These are phyloP conservation scores for Danaus plexippus DNA, from an alignment of 1,140 invertebrate species.

Conservation along the genomic window DNA sequence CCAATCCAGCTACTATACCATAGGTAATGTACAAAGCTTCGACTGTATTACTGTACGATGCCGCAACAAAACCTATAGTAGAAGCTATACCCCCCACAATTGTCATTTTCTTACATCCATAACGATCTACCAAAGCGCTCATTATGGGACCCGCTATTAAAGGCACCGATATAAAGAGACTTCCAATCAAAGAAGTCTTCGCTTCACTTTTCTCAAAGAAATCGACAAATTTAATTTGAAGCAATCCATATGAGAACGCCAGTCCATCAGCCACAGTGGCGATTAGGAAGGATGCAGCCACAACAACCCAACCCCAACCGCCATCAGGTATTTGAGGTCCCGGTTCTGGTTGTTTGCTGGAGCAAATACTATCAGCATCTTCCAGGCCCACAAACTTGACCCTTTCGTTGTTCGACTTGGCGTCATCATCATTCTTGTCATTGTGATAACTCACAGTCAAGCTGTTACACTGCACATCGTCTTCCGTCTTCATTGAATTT, in stretches of 20 bases:
- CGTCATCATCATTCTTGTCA: constrained; percentile 46
- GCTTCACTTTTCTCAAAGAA: constrained; percentile 86
- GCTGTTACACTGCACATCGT: constrained; percentile 32
- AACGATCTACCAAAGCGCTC: constrained; percentile 89
- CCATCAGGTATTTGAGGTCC: constrained; percentile 78
- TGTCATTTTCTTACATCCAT: constrained; percentile 88
- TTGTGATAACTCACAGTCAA: constrained; percentile 51
- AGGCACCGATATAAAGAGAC: constrained; percentile 90
- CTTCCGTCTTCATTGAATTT: constrained; percentile 56
- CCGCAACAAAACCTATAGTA: constrained; percentile 84
- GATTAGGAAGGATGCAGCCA: constrained; percentile 85
- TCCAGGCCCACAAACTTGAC: constrained; percentile 69
- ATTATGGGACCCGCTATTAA: constrained; percentile 89
- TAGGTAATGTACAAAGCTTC: constrained; percentile 87
- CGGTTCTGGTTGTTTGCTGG: constrained; percentile 54
- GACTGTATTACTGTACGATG: constrained; percentile 80
- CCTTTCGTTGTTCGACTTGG: constrained; percentile 58
- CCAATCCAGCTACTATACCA: constrained; percentile 88
- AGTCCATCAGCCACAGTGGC: constrained; percentile 94
- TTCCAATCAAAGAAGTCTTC: constrained; percentile 89
- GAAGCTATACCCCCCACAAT: constrained; percentile 85
- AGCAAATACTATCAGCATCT: constrained; percentile 69
- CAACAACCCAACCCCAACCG: constrained; percentile 92
- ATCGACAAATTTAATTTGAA: constrained; percentile 86
- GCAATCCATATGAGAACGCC: constrained; percentile 92